Percentiles rank a stretch among this genome's conserved stretches.
Evolutionary conservation across 35 echinoderm and acorn worm genomes (phyloP).

Genomic region (Hemicentrotus pulcherrimus): DNA sequence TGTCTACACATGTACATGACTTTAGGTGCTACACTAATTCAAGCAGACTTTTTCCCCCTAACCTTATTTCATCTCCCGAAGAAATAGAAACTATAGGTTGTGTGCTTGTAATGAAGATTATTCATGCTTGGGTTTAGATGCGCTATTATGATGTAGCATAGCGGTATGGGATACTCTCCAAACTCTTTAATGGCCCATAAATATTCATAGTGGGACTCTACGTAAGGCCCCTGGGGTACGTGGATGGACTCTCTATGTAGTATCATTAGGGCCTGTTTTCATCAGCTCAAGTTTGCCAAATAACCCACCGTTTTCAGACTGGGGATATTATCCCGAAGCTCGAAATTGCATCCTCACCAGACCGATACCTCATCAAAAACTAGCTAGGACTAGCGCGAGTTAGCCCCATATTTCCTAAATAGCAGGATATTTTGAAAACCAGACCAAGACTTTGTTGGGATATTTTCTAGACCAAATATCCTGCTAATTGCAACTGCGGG

Average conservation of each 20-base stretch:
- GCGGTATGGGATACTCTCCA: background rate
- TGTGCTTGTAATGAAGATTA: background rate
- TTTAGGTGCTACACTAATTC: background rate
- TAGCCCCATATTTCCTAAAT: no score
- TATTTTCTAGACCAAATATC: no score
- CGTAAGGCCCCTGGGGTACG: background rate
- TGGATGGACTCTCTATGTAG: background rate
- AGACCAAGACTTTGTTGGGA: no score
- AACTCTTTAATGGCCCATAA: slow-evolving; percentile 3
- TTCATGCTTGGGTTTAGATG: background rate
- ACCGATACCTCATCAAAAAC: no score
- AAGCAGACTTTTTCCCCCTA: background rate
- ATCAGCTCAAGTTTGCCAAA: no score
- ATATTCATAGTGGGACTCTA: background rate
- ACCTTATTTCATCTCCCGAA: background rate
- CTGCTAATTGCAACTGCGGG: no score
- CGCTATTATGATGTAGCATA: background rate
- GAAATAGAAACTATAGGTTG: background rate
- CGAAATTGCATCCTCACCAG: no score
- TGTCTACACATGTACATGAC: no score
- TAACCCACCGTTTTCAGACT: no score
- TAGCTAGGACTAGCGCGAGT: no score
- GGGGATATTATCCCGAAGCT: no score
- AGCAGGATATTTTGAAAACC: no score
- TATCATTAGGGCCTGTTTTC: background rate